These are phyloP conservation scores for Orthosia cruda DNA, from an alignment of 2,888 invertebrate genomes.

Conservation along the genomic window DNA sequence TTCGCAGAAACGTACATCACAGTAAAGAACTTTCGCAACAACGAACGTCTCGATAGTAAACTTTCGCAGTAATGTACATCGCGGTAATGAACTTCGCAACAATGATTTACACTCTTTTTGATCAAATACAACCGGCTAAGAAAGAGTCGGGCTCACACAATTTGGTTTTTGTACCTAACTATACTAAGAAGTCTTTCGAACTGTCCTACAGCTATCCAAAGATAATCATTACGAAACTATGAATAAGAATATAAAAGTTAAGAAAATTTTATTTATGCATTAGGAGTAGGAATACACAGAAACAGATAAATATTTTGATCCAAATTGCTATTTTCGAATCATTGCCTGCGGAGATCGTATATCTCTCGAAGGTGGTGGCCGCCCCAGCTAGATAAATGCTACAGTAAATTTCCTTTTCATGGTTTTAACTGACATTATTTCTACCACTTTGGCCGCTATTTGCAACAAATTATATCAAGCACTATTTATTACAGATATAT, in stretches of 20 bases:
- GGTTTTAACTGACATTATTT: conserved; percentile 75
- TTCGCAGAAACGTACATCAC: too few relatives aligned
- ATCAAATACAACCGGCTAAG: neutral
- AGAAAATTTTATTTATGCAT: neutral
- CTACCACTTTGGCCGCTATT: conserved; percentile 68
- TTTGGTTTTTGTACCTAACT: neutral
- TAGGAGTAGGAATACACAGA: conserved; percentile 9
- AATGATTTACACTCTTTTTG: too few relatives aligned
- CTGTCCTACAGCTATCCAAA: neutral
- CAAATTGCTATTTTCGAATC: conserved; percentile 73
- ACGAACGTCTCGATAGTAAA: too few relatives aligned
- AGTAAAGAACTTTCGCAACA: too few relatives aligned
- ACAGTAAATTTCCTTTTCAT: conserved; percentile 77
- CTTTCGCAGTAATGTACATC: too few relatives aligned
- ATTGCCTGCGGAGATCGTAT: conserved; percentile 75
- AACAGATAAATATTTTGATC: conserved; percentile 52
- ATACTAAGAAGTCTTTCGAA: neutral
- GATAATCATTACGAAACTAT: neutral
- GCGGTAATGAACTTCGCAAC: too few relatives aligned
- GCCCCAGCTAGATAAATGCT: conserved; percentile 75
- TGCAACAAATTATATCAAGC: too few relatives aligned
- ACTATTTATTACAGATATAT: too few relatives aligned
- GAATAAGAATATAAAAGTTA: neutral
- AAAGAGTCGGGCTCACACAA: neutral
- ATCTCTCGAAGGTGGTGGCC: conserved; percentile 73